Conservation (phyloP, 2,797 vertebrate species). For the Nannoperca obscura region DNA sequence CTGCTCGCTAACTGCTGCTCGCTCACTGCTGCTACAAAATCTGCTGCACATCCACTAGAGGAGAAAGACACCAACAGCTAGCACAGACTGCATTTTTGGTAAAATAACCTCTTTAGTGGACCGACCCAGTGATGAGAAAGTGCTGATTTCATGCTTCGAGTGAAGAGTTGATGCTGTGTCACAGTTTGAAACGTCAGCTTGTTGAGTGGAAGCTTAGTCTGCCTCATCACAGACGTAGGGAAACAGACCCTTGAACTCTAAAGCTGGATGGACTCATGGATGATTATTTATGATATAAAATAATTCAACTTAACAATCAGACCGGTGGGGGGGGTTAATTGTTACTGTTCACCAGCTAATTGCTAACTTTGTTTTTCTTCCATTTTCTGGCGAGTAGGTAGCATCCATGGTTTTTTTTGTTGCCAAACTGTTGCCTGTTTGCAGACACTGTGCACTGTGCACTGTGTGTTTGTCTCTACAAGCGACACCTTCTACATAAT, state of each 20-base stretch:
- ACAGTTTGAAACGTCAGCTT: slow-evolving; percentile 31
- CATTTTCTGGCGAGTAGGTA: too few relatives aligned
- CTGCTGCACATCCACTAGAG: slow-evolving; percentile 72
- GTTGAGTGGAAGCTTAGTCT: slow-evolving; percentile 15
- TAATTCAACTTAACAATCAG: not conserved
- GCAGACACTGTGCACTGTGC: too few relatives aligned
- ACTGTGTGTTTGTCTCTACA: too few relatives aligned
- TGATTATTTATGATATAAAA: slow-evolving; percentile 10
- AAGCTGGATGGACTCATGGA: not conserved
- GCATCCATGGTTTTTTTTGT: too few relatives aligned
- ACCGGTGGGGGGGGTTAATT: too few relatives aligned
- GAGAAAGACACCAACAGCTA: slow-evolving; percentile 42
- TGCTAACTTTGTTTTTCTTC: too few relatives aligned
- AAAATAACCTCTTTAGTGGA: slow-evolving; percentile 31
- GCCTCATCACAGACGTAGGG: not conserved
- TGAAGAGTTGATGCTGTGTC: slow-evolving; percentile 24
- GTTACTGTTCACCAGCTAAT: too few relatives aligned
- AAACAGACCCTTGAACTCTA: not conserved
- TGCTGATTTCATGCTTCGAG: slow-evolving; percentile 46
- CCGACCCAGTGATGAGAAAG: slow-evolving; percentile 32
- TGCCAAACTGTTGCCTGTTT: too few relatives aligned
- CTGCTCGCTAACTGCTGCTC: slow-evolving; percentile 24
- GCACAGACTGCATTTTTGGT: slow-evolving; percentile 29
- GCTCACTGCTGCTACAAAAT: slow-evolving; percentile 68
- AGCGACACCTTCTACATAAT: not conserved